These are phyloP conservation scores for Lingula anatina DNA, from an alignment of 2,888 invertebrate species.

Conservation along the genomic window DNA sequence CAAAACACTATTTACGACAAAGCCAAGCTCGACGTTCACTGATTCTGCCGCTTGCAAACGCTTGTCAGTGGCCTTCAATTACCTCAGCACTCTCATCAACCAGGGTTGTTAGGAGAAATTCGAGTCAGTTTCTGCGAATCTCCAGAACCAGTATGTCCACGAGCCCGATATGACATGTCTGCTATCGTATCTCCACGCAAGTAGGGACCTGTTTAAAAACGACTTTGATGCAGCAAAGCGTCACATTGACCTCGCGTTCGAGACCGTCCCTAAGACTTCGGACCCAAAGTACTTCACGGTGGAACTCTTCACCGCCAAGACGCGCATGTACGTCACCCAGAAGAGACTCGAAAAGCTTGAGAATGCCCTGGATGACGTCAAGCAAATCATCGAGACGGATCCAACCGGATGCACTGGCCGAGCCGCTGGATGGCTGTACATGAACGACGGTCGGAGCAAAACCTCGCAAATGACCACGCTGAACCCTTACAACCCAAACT, in stretches of 20 bases:
- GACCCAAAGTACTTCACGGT: constrained; percentile 18
- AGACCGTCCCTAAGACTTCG: constrained; percentile 14
- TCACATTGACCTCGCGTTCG: constrained; percentile 13
- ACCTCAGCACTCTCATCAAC: constrained; percentile 18
- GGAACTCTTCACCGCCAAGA: constrained; percentile 18
- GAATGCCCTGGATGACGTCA: constrained; percentile 13
- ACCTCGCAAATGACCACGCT: constrained; percentile 14
- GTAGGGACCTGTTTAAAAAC: constrained; percentile 14
- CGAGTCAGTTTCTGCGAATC: constrained; percentile 7
- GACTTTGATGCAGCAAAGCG: constrained; percentile 16
- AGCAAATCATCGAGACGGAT: constrained; percentile 20
- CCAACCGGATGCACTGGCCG: constrained; percentile 17
- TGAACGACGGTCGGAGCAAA: constrained; percentile 16
- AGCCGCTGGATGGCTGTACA: constrained; percentile 21
- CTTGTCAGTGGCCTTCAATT: constrained; percentile 14
- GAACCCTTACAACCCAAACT: constrained; percentile 14
- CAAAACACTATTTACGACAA: no score
- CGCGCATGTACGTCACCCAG: constrained; percentile 18
- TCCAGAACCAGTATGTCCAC: constrained; percentile 5
- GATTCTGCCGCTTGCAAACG: no score
- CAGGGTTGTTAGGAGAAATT: constrained; percentile 17
- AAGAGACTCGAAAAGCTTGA: constrained; percentile 19
- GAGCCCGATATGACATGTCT: constrained; percentile 16
- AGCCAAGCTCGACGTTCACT: no score
- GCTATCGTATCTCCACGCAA: constrained; percentile 16